A percentile compares a stretch with the other conserved stretches of the same genome.
These are phyloP conservation scores for Emydoidea blandingii DNA, from an alignment of 2,797 vertebrate genomes.

Conservation along the genomic window DNA sequence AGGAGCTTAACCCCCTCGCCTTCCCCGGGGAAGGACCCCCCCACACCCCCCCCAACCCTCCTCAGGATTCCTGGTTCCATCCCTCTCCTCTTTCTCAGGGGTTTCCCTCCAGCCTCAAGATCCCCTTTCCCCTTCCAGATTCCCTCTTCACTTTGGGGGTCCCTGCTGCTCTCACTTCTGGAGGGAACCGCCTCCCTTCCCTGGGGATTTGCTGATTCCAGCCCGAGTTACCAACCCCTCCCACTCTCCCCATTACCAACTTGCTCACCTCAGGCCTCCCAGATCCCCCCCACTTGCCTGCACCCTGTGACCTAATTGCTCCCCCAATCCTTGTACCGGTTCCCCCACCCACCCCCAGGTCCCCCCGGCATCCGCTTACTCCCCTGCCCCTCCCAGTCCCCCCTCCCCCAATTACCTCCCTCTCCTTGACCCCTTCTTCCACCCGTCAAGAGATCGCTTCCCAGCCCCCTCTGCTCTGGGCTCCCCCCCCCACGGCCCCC, in stretches of 20 bases:
- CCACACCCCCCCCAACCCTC: neutral
- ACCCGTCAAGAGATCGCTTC: neutral
- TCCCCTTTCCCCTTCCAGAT: no score
- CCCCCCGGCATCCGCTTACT: neutral
- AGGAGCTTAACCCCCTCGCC: neutral
- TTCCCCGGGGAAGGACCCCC: neutral
- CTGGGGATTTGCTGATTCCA: neutral
- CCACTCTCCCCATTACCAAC: neutral
- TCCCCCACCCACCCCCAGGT: neutral
- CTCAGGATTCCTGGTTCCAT: neutral
- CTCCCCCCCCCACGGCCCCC: neutral
- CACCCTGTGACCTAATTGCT: no score
- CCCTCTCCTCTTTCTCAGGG: neutral
- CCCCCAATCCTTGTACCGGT: neutral
- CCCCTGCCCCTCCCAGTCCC: neutral
- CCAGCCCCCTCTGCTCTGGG: neutral
- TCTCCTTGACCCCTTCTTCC: neutral
- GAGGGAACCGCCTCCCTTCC: no score
- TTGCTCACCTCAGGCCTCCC: neutral
- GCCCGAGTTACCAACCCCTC: neutral
- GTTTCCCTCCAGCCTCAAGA: neutral
- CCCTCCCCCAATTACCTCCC: neutral
- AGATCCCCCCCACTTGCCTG: neutral
- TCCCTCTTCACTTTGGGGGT: no score
- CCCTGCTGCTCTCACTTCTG: no score